Base-by-base conservation (phyloP, 2,113 vertebrate species). In the Indri indri region DNA sequence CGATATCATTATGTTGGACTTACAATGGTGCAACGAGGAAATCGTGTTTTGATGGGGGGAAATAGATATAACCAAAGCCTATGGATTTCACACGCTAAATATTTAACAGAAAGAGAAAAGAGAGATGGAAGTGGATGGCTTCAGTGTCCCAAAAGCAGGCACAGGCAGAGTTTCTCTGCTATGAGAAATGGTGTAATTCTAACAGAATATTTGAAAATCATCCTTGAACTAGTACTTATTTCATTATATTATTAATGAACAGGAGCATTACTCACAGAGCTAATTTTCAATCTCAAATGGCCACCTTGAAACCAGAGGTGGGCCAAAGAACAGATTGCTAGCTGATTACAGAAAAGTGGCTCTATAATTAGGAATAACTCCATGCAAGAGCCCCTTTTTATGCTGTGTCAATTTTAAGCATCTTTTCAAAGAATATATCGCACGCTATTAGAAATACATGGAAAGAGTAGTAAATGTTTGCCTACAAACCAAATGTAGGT, bases 71-170 rank as follows among this genome's bases (percentile, higher is more conserved):
- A 20, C 27, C 70, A n/a, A 90, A 97, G 77, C 65, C 65, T 96
- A 96, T 94, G 14, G 97, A 97, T 96, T 93, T 95, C 90, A 95
- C 7, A 34, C 77, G 92, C 93, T 92, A 95, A 97, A 96, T 90
- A 96, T 95, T 92, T 98, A 98, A 97, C 20, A 97, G 96, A 97
- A 97, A 96, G 95, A 95, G 94, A 94, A 97, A 94, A 59, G n/a
- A 77, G 23, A 66, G 34, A 22, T 8, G 2, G 66, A 47, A 92
- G 61, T 97, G 89, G 97, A 90, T 80, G 42, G 66, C 88, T 94
- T 94, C 25, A 0, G 32, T 96, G 96, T 98, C 92, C 92, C 68
- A 85, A 88, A 95, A 97, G 90, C 71, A 95, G 88, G 91, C 87
- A 95, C 86, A 96, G 98, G 92, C 93, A 93, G 96, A 95, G 32